Evolutionary conservation across 2,113 vertebrate species (phyloP).

Genomic region (Coryphaenoides rupestris): DNA sequence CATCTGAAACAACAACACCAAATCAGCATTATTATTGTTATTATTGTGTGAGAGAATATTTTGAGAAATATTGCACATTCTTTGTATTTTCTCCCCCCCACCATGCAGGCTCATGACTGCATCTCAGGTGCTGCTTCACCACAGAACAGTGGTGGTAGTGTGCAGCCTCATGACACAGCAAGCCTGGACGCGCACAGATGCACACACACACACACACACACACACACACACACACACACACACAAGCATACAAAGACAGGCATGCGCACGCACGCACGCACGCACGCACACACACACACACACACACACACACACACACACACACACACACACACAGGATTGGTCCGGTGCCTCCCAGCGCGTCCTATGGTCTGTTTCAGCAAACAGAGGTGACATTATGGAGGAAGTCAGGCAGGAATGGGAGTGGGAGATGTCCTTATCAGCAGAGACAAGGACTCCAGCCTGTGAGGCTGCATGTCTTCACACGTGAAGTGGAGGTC

Average conservation of each 20-base stretch:
- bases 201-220: too few relatives aligned
- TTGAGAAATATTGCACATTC: not conserved
- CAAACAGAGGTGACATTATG: conserved; percentile 25
- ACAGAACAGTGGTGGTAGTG: conserved; percentile 50
- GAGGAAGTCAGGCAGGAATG: conserved; percentile 35
- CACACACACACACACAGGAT: conserved; percentile 39
- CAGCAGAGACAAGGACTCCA: conserved; percentile 3
- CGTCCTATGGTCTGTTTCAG: not conserved
- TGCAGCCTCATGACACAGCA: conserved; percentile 40
- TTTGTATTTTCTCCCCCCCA: not conserved
- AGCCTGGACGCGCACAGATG: not conserved
- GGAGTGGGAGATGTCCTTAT: conserved; percentile 13
- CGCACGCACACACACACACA: too few relatives aligned
- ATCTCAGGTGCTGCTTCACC: conserved; percentile 17
- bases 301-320: not conserved
- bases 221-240: too few relatives aligned
- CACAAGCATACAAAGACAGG: too few relatives aligned
- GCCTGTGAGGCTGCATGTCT: too few relatives aligned
- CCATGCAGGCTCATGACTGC: conserved; percentile 3
- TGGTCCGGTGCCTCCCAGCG: conserved; percentile 23
- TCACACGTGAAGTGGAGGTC: not conserved
- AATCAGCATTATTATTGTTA: too few relatives aligned
- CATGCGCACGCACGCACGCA: too few relatives aligned
- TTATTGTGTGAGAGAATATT: too few relatives aligned
- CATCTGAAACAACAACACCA: too few relatives aligned